Base-by-base conservation (phyloP, 2,797 vertebrate genomes). In the Xiphophorus birchmanni region DNA sequence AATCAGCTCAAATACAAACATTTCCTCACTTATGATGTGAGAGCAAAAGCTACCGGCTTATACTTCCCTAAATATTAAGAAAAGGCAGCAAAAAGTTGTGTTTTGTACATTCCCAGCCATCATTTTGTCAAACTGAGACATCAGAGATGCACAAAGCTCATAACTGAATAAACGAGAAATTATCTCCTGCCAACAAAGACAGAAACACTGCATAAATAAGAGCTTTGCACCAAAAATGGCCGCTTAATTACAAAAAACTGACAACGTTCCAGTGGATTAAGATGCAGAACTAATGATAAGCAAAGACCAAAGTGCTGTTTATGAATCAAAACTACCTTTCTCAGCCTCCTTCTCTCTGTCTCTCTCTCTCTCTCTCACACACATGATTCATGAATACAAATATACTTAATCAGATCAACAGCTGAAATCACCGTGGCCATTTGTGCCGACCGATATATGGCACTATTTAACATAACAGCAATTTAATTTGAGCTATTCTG, bases 381-480 rank as follows among this genome's bases (percentile, higher is more conserved):
- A 48, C 45, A 65, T 32, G 18, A 73, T 2, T 74, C 44, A 44
- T 37, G 21, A 40, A 54, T 42, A 42, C 65, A 69, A 40, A 54
- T 42, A 69, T 37, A 69, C 40, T 12, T 60, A 89, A 83, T 79
- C 85, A 84, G 84, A 89, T 89, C 84, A 88, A 83, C 7, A 40
- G 37, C 5, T 74, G 45, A 80, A 82, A 86, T 81, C 77, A 74
- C 75, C 9, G 0, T 26, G 48, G 79, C 83, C 74, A 58, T 79
- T 83, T 78, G 85, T 82, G 79, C 78, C 45, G 26, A 47, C 72
- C 52, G 75, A 83, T 88, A 88, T 73, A 84, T 73, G 56, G 80
- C 79, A 78, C 82, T 80, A 88, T 90, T 90, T 88, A 86, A 90
- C 88, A 88, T 80, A 80, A 92, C 83, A 82, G 87, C 84, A 82